These are phyloP conservation scores for Muntiacus reevesi DNA, from an alignment of 2,113 vertebrate species.

Conservation along the genomic window DNA sequence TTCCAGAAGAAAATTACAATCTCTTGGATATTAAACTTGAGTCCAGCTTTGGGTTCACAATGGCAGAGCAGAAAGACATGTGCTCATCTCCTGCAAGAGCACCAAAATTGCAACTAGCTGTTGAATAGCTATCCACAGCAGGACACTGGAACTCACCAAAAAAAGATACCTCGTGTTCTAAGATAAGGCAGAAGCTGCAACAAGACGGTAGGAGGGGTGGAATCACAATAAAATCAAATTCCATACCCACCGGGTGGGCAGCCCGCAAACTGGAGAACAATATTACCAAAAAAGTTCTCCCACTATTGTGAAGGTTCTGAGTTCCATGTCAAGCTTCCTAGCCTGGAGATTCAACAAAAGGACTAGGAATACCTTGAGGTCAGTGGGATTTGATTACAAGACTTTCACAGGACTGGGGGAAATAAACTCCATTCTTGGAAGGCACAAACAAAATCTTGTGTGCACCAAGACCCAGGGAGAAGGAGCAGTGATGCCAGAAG, in stretches of 20 bases:
- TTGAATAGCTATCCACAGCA: not conserved
- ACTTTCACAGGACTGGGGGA: not conserved
- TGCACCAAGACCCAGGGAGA: not conserved
- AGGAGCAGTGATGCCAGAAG: not conserved
- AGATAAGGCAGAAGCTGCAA: not conserved
- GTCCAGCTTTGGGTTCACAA: not conserved
- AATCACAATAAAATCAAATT: not conserved
- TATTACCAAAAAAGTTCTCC: not conserved
- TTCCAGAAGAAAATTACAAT: not conserved
- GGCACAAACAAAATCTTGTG: not conserved
- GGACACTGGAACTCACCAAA: not conserved
- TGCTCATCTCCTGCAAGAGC: not conserved
- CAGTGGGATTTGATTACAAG: not conserved
- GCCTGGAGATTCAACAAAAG: not conserved
- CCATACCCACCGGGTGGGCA: not conserved
- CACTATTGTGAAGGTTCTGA: not conserved
- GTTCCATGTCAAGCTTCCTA: not conserved
- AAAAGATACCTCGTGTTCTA: not conserved
- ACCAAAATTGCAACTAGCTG: not conserved
- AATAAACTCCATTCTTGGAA: not conserved
- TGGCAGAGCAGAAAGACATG: not conserved
- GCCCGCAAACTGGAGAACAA: not conserved
- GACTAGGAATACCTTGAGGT: not conserved
- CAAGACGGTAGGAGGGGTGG: accelerated
- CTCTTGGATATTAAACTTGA: not conserved